A percentile compares a stretch with the other conserved stretches of the same genome.
phyloP scores from a whole-genome alignment of 2,113 vertebrate species.

The Xenus cinereus region DNA sequence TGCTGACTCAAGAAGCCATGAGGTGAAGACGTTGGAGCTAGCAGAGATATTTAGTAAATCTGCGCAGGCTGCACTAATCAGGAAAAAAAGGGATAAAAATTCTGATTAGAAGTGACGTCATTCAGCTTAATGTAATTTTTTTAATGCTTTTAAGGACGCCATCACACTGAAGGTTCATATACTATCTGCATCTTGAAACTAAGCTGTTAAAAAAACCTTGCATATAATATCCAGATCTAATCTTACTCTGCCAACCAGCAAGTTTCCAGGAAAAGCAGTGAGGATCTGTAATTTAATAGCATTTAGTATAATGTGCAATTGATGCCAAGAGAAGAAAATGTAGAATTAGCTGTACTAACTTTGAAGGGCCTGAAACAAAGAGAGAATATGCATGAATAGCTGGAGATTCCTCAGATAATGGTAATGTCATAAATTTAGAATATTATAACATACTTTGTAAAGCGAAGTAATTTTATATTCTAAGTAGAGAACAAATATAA shows the following conservation, averaged over 20 bases:
- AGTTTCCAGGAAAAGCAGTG: slow-evolving; percentile 28
- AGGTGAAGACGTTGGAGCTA: neutral
- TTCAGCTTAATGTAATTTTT: slow-evolving; percentile 27
- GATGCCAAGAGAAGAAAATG: slow-evolving; percentile 44
- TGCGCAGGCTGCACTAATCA: slow-evolving; percentile 1
- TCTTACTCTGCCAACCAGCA: slow-evolving; percentile 8
- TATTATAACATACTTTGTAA: slow-evolving; percentile 48
- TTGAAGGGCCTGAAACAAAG: slow-evolving; percentile 56
- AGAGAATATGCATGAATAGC: slow-evolving; percentile 29
- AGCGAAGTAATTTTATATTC: slow-evolving; percentile 41
- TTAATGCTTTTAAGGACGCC: neutral
- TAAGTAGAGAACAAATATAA: slow-evolving; percentile 44
- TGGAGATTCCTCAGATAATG: slow-evolving; percentile 56
- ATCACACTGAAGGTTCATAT: neutral
- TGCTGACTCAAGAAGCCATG: slow-evolving; percentile 31
- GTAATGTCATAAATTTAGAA: slow-evolving; percentile 53
- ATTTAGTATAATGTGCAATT: neutral
- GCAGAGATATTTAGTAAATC: slow-evolving; percentile 3
- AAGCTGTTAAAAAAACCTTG: neutral
- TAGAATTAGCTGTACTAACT: slow-evolving; percentile 45
- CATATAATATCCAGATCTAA: slow-evolving; percentile 14
- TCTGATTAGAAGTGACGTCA: slow-evolving; percentile 46
- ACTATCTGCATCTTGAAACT: slow-evolving; percentile 7
- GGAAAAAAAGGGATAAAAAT: slow-evolving; percentile 6
- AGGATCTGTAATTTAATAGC: slow-evolving; percentile 30